Evolutionary conservation across 2,113 vertebrate species (phyloP), one percentile per base, ranked within the genome.

Genomic region (Caranx ignobilis): DNA sequence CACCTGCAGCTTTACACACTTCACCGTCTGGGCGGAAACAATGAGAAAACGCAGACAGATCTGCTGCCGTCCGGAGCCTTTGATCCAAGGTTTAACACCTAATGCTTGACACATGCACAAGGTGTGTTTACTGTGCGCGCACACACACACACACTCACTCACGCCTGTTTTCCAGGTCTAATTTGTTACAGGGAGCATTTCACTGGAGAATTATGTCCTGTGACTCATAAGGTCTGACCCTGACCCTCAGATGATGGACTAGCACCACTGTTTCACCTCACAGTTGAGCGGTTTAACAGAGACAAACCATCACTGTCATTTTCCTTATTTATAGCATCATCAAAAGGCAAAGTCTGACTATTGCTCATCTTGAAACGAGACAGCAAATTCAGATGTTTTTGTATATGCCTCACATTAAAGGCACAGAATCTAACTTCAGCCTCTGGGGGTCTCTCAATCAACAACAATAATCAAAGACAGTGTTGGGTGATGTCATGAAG

Each of bases 11-110:
- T 86, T 82, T 45, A 82, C 69, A 77, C 54, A 73, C 73, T 82
- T 13, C 0, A 2, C 59, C 16, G 84, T 93, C 86, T 90, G 81
- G 66, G 81, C 19, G 79, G 89, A 89, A 90, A 91, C 84, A 55
- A 45, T 83, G 85, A 92, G 69, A 32, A n/a, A 82, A 78, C 12
- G 21, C 79, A 88, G 82, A 87, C 74, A 2, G 72, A 71, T 74
- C 62, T 16, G 60, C 63, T 50, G 62, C 68, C 19, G 65, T 60
- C 65, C 67, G 6, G 65, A 37, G 60, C 45, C 80, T 91, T 62
- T 92, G 87, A 90, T 92, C 77, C 66, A 10, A 9, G 37, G 39
- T 75, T 89, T 75, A 81, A 34, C 79, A 64, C 59, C 81, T 87
- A 79, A 86, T 81, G 43, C 64, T 54, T 68, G 45, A 74, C 67